Evolutionary conservation across 2,888 invertebrate genomes (phyloP), one percentile per base, ranked within the genome.

Genomic region (Dynastes hyllus): DNA sequence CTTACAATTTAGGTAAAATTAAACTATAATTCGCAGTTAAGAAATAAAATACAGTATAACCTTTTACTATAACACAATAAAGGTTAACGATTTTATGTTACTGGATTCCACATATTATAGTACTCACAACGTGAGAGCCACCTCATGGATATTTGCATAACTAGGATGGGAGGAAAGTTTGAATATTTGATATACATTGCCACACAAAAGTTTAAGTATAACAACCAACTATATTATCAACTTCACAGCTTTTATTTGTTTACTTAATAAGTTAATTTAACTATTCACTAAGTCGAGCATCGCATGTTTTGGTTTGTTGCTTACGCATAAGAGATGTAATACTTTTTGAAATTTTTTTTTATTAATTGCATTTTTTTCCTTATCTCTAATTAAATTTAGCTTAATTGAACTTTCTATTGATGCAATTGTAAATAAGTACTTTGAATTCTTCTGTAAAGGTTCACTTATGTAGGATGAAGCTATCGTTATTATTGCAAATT

Each of bases 171-270:
- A 61, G 22, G 61, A 63, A 63, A 63, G 29, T 32, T 63, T 32
- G 63, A 53, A 53, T 53, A n/a, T 53, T 53, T 53, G 32, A 53
- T n/a, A 53, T 61, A 61, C 61, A 61, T 8, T 61, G 22, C 4
- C 2, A 27, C 29, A 61, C 61, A 61, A 61, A 61, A 61, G 29
- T 29, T 22, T 53, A 2, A 13, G 16, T 37, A 37, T 37, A 1
- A 16, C n/a, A 58, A 58, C 22, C 22, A 22, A 16, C 55, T 58
- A 58, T 9, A 16, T 58, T 58, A 58, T 58, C 16, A 58, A 22
- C 55, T 16, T 16, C 2, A 16, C 53, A 16, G 16, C n/a, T 51
- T 9, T 13, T 9, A 13, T 51, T 16, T 53, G 6, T 53, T 53
- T 16, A 9, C n/a, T 5, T 37, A 22, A 22, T 22, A 22, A 22